Conservation (phyloP, 2,113 vertebrate genomes). For the Onychostoma macrolepis region DNA sequence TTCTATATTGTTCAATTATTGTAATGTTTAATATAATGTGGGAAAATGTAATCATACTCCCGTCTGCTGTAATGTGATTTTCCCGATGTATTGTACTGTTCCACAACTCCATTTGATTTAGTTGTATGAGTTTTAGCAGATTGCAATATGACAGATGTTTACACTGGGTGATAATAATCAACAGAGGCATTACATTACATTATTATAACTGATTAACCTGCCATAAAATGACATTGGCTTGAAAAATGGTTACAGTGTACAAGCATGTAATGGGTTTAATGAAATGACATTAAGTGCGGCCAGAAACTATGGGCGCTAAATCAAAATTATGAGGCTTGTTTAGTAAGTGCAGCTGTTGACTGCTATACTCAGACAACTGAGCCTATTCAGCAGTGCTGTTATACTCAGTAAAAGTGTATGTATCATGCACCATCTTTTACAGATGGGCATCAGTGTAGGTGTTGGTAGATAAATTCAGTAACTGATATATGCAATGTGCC, state of each 20-base stretch:
- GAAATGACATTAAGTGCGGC: slow-evolving; percentile 50
- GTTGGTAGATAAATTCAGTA: background rate
- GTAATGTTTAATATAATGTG: background rate
- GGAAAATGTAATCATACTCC: background rate
- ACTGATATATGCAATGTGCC: background rate
- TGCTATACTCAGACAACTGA: slow-evolving; percentile 1
- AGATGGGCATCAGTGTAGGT: background rate
- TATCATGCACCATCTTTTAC: background rate
- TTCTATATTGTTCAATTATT: background rate
- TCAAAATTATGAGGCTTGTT: slow-evolving; percentile 60
- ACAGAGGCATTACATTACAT: slow-evolving; percentile 41
- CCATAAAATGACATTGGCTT: slow-evolving; percentile 47
- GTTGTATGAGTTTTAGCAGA: slow-evolving; percentile 13
- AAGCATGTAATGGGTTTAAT: slow-evolving; percentile 55
- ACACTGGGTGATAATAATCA: slow-evolving; percentile 44
- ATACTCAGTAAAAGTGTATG: background rate
- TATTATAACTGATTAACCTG: slow-evolving; percentile 49
- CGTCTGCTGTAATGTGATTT: background rate
- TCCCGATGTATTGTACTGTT: background rate
- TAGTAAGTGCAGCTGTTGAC: slow-evolving; percentile 38
- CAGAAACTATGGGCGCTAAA: slow-evolving; percentile 45
- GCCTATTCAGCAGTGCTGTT: slow-evolving; percentile 1
- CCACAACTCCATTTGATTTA: background rate
- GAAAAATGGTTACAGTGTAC: slow-evolving; percentile 34
- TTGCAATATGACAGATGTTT: slow-evolving; percentile 27